phyloP scores from a whole-genome alignment of 2,888 invertebrate genomes.

The Drosophila fulvimacula region DNA sequence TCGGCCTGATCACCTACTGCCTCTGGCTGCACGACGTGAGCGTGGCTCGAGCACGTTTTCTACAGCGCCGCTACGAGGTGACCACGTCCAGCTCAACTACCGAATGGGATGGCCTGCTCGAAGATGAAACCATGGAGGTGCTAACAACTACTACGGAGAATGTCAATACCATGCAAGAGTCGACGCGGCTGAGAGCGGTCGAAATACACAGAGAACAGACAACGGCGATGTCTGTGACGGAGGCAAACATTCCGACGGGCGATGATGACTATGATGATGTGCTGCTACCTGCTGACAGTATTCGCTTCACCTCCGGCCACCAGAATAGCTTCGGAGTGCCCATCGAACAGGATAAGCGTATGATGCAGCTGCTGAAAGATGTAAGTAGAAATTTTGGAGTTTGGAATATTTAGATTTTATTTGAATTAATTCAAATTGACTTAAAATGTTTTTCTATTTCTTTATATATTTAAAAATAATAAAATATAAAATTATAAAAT shows the following conservation, averaged over 20 bases:
- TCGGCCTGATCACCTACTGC: conserved; percentile 82
- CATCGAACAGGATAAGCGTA: conserved; percentile 87
- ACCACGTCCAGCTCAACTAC: conserved; percentile 34
- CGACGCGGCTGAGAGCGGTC: conserved; percentile 69
- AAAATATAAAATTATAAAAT: too few species aligned
- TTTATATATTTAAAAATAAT: too few species aligned
- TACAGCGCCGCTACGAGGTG: conserved; percentile 69
- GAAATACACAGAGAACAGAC: conserved; percentile 37
- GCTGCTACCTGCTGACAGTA: conserved; percentile 70
- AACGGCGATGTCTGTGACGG: conserved; percentile 30
- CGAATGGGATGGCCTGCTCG: conserved; percentile 32
- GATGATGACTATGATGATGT: conserved; percentile 69
- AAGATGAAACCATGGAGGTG: conserved; percentile 38
- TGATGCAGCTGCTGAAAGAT: conserved; percentile 80
- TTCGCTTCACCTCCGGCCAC: conserved; percentile 87
- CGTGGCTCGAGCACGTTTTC: conserved; percentile 74
- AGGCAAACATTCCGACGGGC: conserved; percentile 36
- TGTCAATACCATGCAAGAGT: conserved; percentile 49
- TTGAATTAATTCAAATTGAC: too few species aligned
- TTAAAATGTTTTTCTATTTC: too few species aligned
- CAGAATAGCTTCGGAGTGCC: conserved; percentile 88
- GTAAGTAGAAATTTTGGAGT: conserved; percentile 54
- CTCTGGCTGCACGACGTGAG: conserved; percentile 82
- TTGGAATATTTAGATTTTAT: too few species aligned
- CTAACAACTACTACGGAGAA: conserved; percentile 27